phyloP scores from a whole-genome alignment of 2,113 vertebrate species.

The Ochotona curzoniae region DNA sequence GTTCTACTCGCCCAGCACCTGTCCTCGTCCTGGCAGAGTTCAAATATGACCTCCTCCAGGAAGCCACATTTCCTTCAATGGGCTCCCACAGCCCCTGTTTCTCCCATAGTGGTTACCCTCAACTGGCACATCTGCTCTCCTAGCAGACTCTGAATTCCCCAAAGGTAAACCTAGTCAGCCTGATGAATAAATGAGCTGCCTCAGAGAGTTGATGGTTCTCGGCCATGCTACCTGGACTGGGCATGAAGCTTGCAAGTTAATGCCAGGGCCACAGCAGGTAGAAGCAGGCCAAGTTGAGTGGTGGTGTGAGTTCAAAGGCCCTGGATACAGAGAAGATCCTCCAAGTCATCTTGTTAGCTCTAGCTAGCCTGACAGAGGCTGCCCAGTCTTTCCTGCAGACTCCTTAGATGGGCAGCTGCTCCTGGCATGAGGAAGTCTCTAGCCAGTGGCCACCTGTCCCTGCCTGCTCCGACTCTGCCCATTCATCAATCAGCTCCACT shows the following conservation, averaged over 20 bases:
- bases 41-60: background rate
- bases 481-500: background rate
- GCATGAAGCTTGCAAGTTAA: background rate
- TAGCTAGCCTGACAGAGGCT: background rate
- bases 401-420: background rate
- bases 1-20: background rate
- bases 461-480: background rate
- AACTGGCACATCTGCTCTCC: background rate
- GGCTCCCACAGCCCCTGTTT: background rate
- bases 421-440: background rate
- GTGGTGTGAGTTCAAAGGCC: background rate
- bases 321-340: background rate
- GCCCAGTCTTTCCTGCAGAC: background rate
- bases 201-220: background rate
- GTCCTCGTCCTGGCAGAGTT: background rate
- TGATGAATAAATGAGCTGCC: background rate
- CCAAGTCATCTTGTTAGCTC: background rate
- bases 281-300: background rate
- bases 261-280: background rate
- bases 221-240: fast-evolving
- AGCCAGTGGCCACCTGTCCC: background rate
- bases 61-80: background rate
- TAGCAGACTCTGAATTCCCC: background rate
- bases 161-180: background rate
- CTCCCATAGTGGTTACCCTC: background rate